These are phyloP conservation scores for Lophotriccus pileatus DNA, from an alignment of 2,797 vertebrate genomes.

Conservation along the genomic window DNA sequence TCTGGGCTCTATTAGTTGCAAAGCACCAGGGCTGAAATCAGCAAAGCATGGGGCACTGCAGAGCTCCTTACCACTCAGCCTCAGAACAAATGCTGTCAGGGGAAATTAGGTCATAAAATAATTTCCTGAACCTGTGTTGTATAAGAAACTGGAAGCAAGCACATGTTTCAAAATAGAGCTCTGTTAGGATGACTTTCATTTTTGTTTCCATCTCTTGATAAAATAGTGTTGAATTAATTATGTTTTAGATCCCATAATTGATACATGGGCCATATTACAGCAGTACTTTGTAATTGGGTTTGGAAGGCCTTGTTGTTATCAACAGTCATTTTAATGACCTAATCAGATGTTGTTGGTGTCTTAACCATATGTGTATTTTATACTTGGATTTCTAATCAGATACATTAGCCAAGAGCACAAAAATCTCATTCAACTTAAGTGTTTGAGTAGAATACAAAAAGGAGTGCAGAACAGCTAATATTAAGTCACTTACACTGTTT, in stretches of 20 bases:
- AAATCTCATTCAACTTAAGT: not conserved
- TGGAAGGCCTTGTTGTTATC: not conserved
- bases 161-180: not conserved
- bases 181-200: not conserved
- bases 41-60: not conserved
- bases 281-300: not conserved
- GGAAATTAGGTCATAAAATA: conserved; percentile 35
- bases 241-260: not conserved
- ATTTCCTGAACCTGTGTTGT: conserved; percentile 17
- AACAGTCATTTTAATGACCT: not conserved
- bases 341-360: not conserved
- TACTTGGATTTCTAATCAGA: not conserved
- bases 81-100: not conserved
- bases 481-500: not conserved
- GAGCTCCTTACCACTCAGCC: not conserved
- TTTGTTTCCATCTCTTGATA: not conserved
- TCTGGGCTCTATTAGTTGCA: conserved; percentile 34
- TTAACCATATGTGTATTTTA: not conserved
- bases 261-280: not conserved
- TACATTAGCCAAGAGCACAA: not conserved
- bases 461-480: not conserved
- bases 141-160: not conserved
- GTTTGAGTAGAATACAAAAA: not conserved
- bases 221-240: not conserved
- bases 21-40: not conserved